phyloP scores from a whole-genome alignment of 2,797 vertebrate species.

The Myripristis jacobus region DNA sequence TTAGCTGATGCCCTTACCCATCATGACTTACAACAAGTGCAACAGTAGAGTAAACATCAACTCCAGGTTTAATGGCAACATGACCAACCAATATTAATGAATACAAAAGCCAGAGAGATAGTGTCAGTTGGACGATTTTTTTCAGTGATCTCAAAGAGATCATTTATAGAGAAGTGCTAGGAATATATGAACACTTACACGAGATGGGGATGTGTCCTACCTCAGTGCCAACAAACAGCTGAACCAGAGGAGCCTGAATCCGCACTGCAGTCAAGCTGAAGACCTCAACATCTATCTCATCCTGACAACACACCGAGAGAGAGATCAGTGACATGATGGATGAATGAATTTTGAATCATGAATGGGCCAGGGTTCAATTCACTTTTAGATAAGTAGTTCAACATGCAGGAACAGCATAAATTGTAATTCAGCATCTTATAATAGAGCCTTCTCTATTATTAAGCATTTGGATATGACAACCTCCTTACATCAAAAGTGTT shows the following conservation, averaged over 20 bases:
- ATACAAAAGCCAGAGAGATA: too few relatives aligned
- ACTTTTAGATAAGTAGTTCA: not conserved
- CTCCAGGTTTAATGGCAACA: too few relatives aligned
- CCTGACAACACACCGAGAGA: slow-evolving; percentile 59
- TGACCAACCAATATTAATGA: too few relatives aligned
- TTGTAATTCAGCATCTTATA: not conserved
- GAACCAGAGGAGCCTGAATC: slow-evolving; percentile 77
- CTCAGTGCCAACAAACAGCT: slow-evolving; percentile 75
- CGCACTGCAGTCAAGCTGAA: slow-evolving; percentile 73
- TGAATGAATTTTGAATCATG: not conserved
- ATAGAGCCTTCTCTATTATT: not conserved
- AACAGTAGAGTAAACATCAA: too few relatives aligned
- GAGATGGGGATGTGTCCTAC: slow-evolving; percentile 63
- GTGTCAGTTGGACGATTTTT: too few relatives aligned
- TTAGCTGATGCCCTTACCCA: not conserved
- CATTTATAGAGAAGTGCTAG: too few relatives aligned
- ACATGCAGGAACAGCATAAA: not conserved
- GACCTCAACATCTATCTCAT: slow-evolving; percentile 79
- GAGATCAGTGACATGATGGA: not conserved
- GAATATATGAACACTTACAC: too few relatives aligned
- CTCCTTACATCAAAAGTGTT: not conserved
- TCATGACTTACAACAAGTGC: too few relatives aligned
- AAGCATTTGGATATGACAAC: not conserved
- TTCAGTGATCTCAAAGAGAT: too few relatives aligned
- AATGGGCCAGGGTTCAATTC: not conserved